These are phyloP conservation scores for Timandra comae DNA, from an alignment of 2,888 invertebrate genomes.

Conservation along the genomic window DNA sequence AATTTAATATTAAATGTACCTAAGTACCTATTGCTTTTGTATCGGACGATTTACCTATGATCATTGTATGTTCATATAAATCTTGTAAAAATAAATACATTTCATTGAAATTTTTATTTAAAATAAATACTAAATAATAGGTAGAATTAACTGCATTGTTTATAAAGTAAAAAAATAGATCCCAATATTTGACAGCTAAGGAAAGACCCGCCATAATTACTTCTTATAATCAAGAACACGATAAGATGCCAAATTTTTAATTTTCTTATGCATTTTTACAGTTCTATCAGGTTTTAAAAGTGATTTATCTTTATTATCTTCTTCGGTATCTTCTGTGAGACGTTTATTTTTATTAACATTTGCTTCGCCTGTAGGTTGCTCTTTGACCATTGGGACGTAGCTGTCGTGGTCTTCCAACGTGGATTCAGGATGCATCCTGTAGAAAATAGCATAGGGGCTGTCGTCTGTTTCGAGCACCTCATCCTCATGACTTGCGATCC, in stretches of 20 bases:
- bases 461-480: slow-evolving; percentile 25
- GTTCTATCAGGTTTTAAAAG: slow-evolving; percentile 1
- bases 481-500: slow-evolving; percentile 31
- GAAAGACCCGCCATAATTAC: too few species aligned
- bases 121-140: too few species aligned
- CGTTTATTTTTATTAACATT: slow-evolving; percentile 12
- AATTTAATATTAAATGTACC: too few species aligned
- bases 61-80: too few species aligned
- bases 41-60: too few species aligned
- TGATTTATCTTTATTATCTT: slow-evolving; percentile 1
- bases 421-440: slow-evolving; percentile 38
- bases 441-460: slow-evolving; percentile 48
- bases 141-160: too few species aligned
- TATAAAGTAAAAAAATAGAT: too few species aligned
- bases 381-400: slow-evolving; percentile 18
- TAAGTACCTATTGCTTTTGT: too few species aligned
- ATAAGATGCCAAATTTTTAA: slow-evolving; percentile 8
- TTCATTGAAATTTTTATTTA: too few species aligned
- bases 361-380: slow-evolving; percentile 19
- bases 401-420: slow-evolving; percentile 26
- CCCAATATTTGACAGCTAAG: too few species aligned
- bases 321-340: slow-evolving; percentile 5
- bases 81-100: too few species aligned
- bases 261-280: slow-evolving; percentile 13
- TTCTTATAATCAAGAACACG: background rate